Evolutionary conservation across 2,888 invertebrate species (phyloP).

Genomic region (Chloroclystis v-ata): DNA sequence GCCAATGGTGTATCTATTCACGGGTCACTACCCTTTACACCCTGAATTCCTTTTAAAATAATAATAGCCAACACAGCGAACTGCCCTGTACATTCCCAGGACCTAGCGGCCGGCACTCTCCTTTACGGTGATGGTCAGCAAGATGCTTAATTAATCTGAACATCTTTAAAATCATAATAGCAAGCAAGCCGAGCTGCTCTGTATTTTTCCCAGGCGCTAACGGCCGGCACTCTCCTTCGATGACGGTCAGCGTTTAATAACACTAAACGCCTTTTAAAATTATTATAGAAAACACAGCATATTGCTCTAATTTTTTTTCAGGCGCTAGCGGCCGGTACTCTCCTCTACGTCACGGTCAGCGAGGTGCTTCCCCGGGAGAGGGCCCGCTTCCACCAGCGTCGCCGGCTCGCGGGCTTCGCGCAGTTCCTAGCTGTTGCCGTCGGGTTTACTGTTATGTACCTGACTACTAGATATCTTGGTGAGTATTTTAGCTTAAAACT

Average conservation of each 20-base stretch:
- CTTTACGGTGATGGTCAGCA: too few relatives aligned
- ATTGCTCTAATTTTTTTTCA: conserved; percentile 45
- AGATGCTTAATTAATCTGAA: too few relatives aligned
- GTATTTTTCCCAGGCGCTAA: too few relatives aligned
- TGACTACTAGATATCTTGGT: conserved; percentile 80
- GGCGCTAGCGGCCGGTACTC: conserved; percentile 86
- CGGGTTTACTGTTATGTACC: conserved; percentile 82
- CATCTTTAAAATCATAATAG: too few relatives aligned
- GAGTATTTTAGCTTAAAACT: too few relatives aligned
- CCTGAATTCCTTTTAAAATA: background rate
- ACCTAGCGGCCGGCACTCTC: too few relatives aligned
- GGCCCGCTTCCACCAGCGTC: conserved; percentile 82
- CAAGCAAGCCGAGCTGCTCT: too few relatives aligned
- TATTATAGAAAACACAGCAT: background rate
- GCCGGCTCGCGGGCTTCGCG: conserved; percentile 77
- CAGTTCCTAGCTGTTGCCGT: conserved; percentile 79
- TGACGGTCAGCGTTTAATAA: too few relatives aligned
- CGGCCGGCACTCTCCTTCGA: too few relatives aligned
- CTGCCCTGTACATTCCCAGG: too few relatives aligned
- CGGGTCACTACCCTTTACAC: too few relatives aligned
- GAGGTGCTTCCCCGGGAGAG: conserved; percentile 87
- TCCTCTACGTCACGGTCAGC: conserved; percentile 86
- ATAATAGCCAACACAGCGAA: background rate
- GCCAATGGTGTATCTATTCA: too few relatives aligned
- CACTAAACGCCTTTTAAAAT: background rate